A percentile compares a stretch with the other conserved stretches of the same genome.
These are phyloP conservation scores for Pachydiplax longipennis DNA, from an alignment of 2,888 invertebrate species.

Conservation along the genomic window DNA sequence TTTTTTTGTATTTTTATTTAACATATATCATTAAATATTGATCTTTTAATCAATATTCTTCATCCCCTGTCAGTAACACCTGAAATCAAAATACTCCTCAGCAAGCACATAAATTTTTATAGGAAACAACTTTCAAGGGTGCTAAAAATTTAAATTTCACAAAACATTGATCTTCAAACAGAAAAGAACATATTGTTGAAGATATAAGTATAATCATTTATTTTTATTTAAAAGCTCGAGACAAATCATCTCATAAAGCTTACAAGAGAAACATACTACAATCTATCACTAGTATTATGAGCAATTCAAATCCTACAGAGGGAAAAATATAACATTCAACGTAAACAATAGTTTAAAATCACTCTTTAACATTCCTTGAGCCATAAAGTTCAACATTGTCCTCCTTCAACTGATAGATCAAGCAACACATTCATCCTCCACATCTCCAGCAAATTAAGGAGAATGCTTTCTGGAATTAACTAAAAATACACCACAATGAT, in stretches of 20 bases:
- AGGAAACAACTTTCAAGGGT: background rate
- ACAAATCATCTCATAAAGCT: slow-evolving; percentile 1
- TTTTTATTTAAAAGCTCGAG: slow-evolving; percentile 21
- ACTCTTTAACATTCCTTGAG: slow-evolving; percentile 30
- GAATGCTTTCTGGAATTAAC: slow-evolving; percentile 11
- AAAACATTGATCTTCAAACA: background rate
- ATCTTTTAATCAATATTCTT: no score
- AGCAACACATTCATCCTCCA: background rate
- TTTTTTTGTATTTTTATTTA: no score
- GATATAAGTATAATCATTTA: background rate
- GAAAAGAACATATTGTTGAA: background rate
- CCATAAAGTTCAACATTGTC: slow-evolving; percentile 28
- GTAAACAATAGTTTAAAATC: slow-evolving; percentile 14
- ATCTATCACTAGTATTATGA: slow-evolving; percentile 8
- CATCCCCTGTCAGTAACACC: no score
- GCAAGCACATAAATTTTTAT: background rate
- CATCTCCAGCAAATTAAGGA: background rate
- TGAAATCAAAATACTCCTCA: background rate
- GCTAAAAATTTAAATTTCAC: background rate
- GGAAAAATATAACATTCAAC: slow-evolving; percentile 4
- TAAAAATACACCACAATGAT: slow-evolving; percentile 36
- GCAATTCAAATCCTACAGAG: slow-evolving; percentile 31
- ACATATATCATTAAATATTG: no score
- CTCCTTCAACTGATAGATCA: background rate
- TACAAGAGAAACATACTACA: slow-evolving; percentile 32